Evolutionary conservation across 2,888 invertebrate species (phyloP).

Genomic region (Melieria omissa): DNA sequence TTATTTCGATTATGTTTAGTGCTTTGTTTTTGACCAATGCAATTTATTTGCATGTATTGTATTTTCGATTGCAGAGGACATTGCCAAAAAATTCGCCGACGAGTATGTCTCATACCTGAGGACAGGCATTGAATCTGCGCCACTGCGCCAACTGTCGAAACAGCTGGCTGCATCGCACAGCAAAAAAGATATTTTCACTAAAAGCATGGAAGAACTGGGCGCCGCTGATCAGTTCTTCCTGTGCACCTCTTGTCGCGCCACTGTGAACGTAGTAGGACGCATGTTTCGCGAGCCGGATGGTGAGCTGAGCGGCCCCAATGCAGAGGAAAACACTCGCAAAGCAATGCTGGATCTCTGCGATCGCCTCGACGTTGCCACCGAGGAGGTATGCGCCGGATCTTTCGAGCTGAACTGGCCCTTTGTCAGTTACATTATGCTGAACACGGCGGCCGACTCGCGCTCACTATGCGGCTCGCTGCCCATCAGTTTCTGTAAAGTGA

Average conservation of each 20-base stretch:
- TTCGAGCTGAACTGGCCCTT: conserved; percentile 75
- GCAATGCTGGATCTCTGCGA: conserved; percentile 69
- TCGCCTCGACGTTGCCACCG: conserved; percentile 70
- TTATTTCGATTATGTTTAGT: too few relatives aligned
- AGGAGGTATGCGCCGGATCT: conserved; percentile 74
- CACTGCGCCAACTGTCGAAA: conserved; percentile 48
- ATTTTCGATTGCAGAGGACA: conserved; percentile 47
- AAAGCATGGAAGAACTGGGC: conserved; percentile 51
- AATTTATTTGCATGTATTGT: neutral
- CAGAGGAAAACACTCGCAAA: conserved; percentile 59
- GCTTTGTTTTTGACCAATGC: too few relatives aligned
- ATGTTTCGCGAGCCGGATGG: conserved; percentile 68
- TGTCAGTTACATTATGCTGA: conserved; percentile 71
- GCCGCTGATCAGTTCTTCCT: conserved; percentile 53
- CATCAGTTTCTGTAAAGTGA: conserved; percentile 54
- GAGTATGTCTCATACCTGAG: conserved; percentile 55
- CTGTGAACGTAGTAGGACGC: conserved; percentile 52
- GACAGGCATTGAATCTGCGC: conserved; percentile 53
- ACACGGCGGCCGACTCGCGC: conserved; percentile 66
- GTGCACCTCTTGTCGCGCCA: conserved; percentile 59
- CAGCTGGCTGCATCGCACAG: conserved; percentile 52
- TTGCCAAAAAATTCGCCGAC: conserved; percentile 54
- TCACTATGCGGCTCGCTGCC: conserved; percentile 64
- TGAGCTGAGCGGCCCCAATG: conserved; percentile 60
- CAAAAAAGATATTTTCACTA: conserved; percentile 51